phyloP scores from a whole-genome alignment of 2,113 vertebrate genomes.

The Gambusia affinis region DNA sequence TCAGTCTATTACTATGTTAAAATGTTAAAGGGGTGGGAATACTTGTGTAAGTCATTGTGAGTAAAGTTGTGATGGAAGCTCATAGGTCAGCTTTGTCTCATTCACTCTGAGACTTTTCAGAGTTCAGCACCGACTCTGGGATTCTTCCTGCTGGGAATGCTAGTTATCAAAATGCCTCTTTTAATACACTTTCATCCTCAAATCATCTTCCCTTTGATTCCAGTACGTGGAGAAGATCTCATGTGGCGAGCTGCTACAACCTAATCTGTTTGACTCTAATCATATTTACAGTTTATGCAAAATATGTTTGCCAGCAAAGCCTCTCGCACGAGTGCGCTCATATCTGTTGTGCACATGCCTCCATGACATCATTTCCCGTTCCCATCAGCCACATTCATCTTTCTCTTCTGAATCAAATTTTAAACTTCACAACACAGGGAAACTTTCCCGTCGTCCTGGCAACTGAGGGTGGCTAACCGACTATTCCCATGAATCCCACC shows the following conservation, averaged over 20 bases:
- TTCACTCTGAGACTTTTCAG: constrained; percentile 14
- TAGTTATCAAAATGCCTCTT: constrained; percentile 27
- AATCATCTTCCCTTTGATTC: constrained; percentile 34
- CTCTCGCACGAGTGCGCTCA: neutral
- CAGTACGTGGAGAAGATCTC: constrained; percentile 36
- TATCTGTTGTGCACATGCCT: constrained; percentile 26
- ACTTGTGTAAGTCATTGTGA: neutral
- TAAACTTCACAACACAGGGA: constrained; percentile 46
- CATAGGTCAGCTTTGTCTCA: constrained; percentile 22
- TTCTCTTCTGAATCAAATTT: constrained; percentile 9
- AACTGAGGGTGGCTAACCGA: constrained; percentile 46
- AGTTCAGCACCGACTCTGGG: neutral
- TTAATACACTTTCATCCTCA: constrained; percentile 41
- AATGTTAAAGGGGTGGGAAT: neutral
- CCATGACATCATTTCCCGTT: constrained; percentile 42
- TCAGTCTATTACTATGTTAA: neutral
- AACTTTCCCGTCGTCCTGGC: constrained; percentile 44
- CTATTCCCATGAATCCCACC: constrained; percentile 58
- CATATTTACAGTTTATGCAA: constrained; percentile 26
- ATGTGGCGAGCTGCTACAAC: constrained; percentile 21
- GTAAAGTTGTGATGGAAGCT: neutral
- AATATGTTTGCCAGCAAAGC: neutral
- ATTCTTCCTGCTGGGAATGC: constrained; percentile 42
- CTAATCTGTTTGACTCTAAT: constrained; percentile 26
- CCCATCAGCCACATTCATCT: constrained; percentile 34